A percentile compares a stretch with the other conserved stretches of the same genome.
Evolutionary conservation across 30 jellyfish, hydroid and myxozoan genomes (phyloP).

Genomic region (Catostylus mosaicus): DNA sequence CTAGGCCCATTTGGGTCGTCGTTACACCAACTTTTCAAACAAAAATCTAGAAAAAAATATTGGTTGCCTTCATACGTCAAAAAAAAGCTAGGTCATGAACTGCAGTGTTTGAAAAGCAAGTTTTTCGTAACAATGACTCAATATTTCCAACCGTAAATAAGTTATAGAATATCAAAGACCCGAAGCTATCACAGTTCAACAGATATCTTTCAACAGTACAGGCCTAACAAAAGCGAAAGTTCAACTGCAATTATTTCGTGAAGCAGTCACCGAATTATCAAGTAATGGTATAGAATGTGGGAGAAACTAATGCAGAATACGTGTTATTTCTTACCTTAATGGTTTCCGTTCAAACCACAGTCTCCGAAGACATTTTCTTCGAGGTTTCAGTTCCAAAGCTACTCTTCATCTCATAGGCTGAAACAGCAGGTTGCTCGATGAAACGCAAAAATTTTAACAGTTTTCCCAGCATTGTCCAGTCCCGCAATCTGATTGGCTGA

Average conservation of each 20-base stretch:
- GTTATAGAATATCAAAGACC: background rate
- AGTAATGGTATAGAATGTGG: background rate
- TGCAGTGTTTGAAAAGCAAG: background rate
- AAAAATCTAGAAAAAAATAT: background rate
- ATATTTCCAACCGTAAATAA: background rate
- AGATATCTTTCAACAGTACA: background rate
- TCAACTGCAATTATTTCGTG: background rate
- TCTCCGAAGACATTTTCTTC: conserved; percentile 45
- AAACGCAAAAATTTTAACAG: conserved; percentile 1
- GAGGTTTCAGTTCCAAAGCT: background rate
- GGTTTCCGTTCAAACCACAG: conserved; percentile 13
- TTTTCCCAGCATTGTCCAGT: conserved; percentile 24
- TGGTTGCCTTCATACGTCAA: background rate
- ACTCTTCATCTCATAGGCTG: background rate
- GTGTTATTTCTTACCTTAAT: conserved; percentile 13
- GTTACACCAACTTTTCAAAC: background rate
- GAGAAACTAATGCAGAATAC: background rate
- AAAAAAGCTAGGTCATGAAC: background rate
- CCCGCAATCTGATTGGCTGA: conserved; percentile 27
- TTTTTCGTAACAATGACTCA: background rate
- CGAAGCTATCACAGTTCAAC: background rate
- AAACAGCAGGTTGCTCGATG: conserved; percentile 39
- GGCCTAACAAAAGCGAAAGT: background rate
- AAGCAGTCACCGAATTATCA: background rate
- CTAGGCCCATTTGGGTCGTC: background rate